Evolutionary conservation across 2,113 vertebrate genomes (phyloP), one percentile per base, ranked within the genome.

Genomic region (Pluvianellus socialis): DNA sequence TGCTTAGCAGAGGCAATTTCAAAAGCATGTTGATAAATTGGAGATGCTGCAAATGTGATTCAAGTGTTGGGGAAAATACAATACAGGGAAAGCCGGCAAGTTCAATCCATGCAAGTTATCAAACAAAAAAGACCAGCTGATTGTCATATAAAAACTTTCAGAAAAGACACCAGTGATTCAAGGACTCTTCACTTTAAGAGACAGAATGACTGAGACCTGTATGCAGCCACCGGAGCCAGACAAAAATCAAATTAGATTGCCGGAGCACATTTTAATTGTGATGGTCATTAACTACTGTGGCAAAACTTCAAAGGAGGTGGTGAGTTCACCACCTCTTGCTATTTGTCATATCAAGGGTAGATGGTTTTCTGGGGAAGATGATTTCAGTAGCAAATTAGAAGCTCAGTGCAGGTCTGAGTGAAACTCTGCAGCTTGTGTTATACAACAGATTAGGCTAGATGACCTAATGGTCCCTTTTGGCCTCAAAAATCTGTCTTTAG

Each of bases 11-110:
- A 81, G 28, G 20, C 58, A 58, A 73, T 70, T 94, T 73, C 58
- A 75, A 80, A 95, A 88, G 32, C 15, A 80, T 9, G 5, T 20
- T 76, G 28, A 73, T 55, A 71, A 92, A 86, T 7, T 59, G 21
- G 38, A 96, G 72, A 88, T 42, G 7, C 38, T 83, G 74, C 12
- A 86, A 86, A 83, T n/a, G 15, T 45, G 58, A 90, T 52, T 55
- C 3, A 3, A 67, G 28, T 70, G 10, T 42, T 63, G 15, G 19
- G n/a, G 23, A 83, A 95, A 90, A 55, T 28, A 77, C 20, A 91
- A 11, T 19, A 38, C 9, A 62, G 14, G 0, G 2, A 66, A 28
- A 90, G 45, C 6, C 1, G 1, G 38, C 1, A 7, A 88, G 21
- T 58, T 80, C 52, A 74, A 8, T 63, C 72, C 45, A 9, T 47